Conservation (phyloP, 2,888 invertebrate species). For the Dastarcus helophoroides region DNA sequence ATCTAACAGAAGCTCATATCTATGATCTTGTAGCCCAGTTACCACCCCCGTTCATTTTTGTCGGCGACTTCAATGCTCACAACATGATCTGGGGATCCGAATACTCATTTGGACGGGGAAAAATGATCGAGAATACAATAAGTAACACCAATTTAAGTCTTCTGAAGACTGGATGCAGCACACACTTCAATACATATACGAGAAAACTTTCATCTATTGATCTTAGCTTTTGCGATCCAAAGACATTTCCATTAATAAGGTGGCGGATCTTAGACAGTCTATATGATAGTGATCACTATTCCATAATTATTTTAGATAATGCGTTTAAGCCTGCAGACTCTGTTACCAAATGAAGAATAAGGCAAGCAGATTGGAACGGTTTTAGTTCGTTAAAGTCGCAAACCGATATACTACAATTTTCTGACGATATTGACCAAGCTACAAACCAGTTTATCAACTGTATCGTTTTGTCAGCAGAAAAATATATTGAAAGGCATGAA, state of each 20-base stretch:
- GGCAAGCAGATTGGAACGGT: slow-evolving; percentile 9
- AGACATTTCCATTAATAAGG: slow-evolving; percentile 1
- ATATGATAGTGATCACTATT: slow-evolving; percentile 10
- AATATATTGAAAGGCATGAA: slow-evolving; percentile 3
- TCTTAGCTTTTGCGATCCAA: slow-evolving; percentile 10
- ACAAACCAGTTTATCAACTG: slow-evolving; percentile 2
- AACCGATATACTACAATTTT: not conserved
- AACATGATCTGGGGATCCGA: slow-evolving; percentile 7
- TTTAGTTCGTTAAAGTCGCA: slow-evolving; percentile 1
- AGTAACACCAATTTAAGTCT: slow-evolving; percentile 3
- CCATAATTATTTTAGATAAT: slow-evolving; percentile 9
- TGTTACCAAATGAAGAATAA: slow-evolving; percentile 6
- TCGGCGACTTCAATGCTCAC: slow-evolving; percentile 9
- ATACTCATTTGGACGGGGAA: slow-evolving; percentile 7
- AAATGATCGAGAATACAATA: slow-evolving; percentile 5
- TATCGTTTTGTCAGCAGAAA: slow-evolving; percentile 7
- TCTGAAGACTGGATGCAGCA: slow-evolving; percentile 8
- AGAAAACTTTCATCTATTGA: slow-evolving; percentile 10
- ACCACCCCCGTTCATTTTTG: slow-evolving; percentile 9
- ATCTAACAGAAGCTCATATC: slow-evolving; percentile 6
- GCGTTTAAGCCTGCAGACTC: not conserved
- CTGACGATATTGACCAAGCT: slow-evolving; percentile 5
- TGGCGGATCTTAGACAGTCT: slow-evolving; percentile 8
- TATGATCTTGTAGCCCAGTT: slow-evolving; percentile 8
- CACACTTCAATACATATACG: slow-evolving; percentile 8